phyloP scores from a whole-genome alignment of 2,113 vertebrate genomes.

The Emydura subglobosa region DNA sequence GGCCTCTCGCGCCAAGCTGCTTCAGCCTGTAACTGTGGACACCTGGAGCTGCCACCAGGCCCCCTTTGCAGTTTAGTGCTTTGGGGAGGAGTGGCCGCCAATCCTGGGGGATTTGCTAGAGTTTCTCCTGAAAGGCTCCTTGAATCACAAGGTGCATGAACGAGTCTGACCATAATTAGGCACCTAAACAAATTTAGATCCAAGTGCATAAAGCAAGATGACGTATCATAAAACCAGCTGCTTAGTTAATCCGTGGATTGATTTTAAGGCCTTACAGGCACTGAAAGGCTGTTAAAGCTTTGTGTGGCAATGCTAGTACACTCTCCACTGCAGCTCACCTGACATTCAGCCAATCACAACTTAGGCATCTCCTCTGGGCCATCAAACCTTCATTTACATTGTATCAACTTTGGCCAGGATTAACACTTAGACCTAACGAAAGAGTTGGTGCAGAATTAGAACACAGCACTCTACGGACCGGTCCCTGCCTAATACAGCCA shows the following conservation, averaged over 20 bases:
- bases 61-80: background rate
- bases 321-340: background rate
- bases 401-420: background rate
- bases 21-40: background rate
- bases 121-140: background rate
- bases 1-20: background rate
- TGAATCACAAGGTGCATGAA: background rate
- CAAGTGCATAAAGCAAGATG: constrained; percentile 61
- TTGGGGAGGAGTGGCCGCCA: background rate
- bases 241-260: constrained; percentile 71
- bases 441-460: fast-evolving
- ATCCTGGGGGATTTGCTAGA: background rate
- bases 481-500: background rate
- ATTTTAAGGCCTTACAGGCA: constrained; percentile 57
- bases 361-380: background rate
- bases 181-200: constrained; percentile 6
- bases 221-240: constrained; percentile 50
- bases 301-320: constrained; percentile 8
- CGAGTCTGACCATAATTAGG: background rate
- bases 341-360: background rate
- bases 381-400: background rate
- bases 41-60: background rate
- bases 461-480: fast-evolving
- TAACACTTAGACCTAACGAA: fast-evolving
- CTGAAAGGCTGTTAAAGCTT: constrained; percentile 68